Evolutionary conservation across 2,797 vertebrate genomes (phyloP), one percentile per base, ranked within the genome.

Genomic region (Adrianichthys oophorus): DNA sequence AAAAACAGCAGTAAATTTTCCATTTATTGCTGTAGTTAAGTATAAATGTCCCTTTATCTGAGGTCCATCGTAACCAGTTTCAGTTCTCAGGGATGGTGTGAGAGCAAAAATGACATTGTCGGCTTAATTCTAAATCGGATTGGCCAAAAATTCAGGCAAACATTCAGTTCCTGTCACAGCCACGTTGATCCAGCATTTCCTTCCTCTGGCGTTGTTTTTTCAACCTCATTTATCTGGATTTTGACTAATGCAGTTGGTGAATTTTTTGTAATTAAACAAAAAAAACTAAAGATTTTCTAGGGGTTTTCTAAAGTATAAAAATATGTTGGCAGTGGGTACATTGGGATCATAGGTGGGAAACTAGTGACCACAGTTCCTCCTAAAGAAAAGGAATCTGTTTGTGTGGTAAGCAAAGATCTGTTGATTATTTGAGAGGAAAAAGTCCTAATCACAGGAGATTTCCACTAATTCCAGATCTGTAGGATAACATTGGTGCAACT

Each of bases 391-490:
- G 10, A 37, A 12, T 15, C 43, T 41, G 1, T 32, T 19, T 4
- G 26, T 47, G n/a, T 52, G 12, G 53, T 48, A 21, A 56, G 56
- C 26, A 60, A 56, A 12, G 0, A 0, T 58, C 18, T 15, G 44
- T 1, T 53, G 18, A 19, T 48, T 50, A 70, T 58, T 52, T 54
- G 48, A 61, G 21, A 45, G 18, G 32, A 68, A 68, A 37, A 55
- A 54, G 42, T 57, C 15, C 13, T 48, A 59, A 56, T 68, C 43
- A 52, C 42, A 57, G 42, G 47, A 43, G 24, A 58, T 52, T 10
- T 26, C 3, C 16, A 40, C 29, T 29, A 53, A 45, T 67, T 69
- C 23, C 15, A 68, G 21, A 57, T 63, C 47, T 49, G 17, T 57
- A 15, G 21, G 44, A 74, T 70, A 55, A 54, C 16, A 15, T 18